Evolutionary conservation across 2,113 vertebrate genomes (phyloP).

Genomic region (Athene cunicularia): DNA sequence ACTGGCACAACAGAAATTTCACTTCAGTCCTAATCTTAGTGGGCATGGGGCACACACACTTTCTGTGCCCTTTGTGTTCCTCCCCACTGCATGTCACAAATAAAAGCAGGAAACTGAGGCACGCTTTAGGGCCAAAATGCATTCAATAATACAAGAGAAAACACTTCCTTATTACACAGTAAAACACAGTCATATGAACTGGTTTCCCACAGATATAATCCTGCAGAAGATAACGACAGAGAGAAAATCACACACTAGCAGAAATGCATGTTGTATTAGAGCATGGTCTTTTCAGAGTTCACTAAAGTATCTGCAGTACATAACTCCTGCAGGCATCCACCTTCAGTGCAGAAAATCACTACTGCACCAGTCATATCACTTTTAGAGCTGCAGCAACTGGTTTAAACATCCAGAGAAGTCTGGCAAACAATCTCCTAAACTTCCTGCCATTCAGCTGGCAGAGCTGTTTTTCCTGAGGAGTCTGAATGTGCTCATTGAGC

Average conservation of each 20-base stretch:
- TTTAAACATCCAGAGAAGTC: slow-evolving; percentile 2
- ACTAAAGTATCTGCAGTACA: slow-evolving; percentile 48
- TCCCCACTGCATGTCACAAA: background rate
- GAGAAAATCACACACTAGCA: background rate
- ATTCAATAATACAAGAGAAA: background rate
- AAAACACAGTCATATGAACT: background rate
- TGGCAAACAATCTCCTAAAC: background rate
- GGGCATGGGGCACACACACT: accelerated
- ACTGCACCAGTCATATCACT: slow-evolving; percentile 1
- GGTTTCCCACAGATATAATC: background rate
- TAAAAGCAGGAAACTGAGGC: background rate
- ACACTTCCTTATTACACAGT: background rate
- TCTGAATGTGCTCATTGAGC: background rate
- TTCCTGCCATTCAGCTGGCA: slow-evolving; percentile 25
- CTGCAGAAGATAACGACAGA: background rate
- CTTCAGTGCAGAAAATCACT: slow-evolving; percentile 49
- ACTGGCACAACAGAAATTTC: background rate
- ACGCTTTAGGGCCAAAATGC: background rate
- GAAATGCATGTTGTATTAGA: background rate
- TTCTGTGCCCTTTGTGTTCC: background rate
- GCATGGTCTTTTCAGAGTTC: background rate
- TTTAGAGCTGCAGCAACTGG: slow-evolving; percentile 35
- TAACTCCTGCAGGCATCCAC: slow-evolving; percentile 41
- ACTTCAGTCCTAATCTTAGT: background rate
- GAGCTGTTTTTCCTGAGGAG: slow-evolving; percentile 1